Evolutionary conservation across 2,113 vertebrate genomes (phyloP), one percentile per base, ranked within the genome.

Genomic region (Narcine bancroftii): DNA sequence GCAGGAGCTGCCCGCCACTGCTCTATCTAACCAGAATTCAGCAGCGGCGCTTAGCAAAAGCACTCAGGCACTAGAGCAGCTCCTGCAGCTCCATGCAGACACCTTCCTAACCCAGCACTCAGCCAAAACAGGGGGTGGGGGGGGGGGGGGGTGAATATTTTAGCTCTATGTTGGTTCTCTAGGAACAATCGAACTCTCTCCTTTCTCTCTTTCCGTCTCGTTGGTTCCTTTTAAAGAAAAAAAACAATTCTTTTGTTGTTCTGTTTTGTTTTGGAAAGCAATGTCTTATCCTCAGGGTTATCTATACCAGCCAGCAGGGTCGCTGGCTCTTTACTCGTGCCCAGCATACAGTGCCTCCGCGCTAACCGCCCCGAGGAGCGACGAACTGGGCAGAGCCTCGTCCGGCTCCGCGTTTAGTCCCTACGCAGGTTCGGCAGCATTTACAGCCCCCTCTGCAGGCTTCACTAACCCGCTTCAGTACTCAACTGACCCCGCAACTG

Each of bases 271-370:
- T 89, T 91, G 94, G 94, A 95, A 95, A 96, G 96, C 96, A 95
- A 99, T 99, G 98, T 99, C 98, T 95, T 99, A 99, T 97, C 98
- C 98, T 97, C 98, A 99, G 98, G 98, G 98, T 97, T 99, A 99
- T 96, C 98, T 99, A 94, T 99, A 99, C 96, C 98, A 99, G 96
- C 98, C 98, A 94, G 97, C 98, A 93, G 98, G 98, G 95, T 99
- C 98, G 93, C 96, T 99, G 96, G 98, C 98, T 94, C 98, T 99
- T 66, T 99, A 99, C 94, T 98, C 98, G 92, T 99, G 98, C 94
- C 98, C 98, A 92, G 97, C 98, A 36, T 99, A 99, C 94, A 98
- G 98, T 95, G 98, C 97, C 93, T 97, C 98, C 92, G 97, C 98
- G 89, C 95, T 99, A 95, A 97, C 98, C 93, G 97, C 98, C 94